Evolutionary conservation across 2,888 invertebrate species (phyloP).

Genomic region (Drosophila peninsularis): DNA sequence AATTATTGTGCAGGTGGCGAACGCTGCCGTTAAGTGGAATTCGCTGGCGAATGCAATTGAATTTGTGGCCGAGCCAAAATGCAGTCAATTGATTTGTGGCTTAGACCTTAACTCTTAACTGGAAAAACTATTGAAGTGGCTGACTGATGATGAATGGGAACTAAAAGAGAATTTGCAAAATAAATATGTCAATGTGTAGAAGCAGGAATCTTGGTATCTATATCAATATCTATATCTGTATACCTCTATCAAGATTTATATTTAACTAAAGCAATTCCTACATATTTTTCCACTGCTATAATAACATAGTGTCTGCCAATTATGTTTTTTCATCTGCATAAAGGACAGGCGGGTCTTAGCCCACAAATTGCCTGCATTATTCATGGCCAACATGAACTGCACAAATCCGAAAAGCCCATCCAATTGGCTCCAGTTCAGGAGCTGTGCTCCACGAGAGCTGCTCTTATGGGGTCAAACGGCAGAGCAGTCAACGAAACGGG

Average conservation of each 20-base stretch:
- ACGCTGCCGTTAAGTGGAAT: slow-evolving; percentile 40
- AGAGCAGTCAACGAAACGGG: slow-evolving; percentile 31
- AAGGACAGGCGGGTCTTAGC: slow-evolving; percentile 10
- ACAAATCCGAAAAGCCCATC: slow-evolving; percentile 43
- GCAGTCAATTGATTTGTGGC: slow-evolving; percentile 8
- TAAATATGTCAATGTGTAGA: not conserved
- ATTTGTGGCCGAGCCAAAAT: slow-evolving; percentile 7
- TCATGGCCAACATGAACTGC: slow-evolving; percentile 42
- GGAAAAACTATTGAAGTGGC: not conserved
- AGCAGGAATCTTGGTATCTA: not conserved
- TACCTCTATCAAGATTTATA: no score
- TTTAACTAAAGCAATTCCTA: not conserved
- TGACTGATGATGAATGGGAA: no score
- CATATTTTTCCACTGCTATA: not conserved
- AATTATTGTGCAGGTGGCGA: slow-evolving; percentile 44
- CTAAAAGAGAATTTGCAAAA: not conserved
- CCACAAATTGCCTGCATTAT: slow-evolving; percentile 30
- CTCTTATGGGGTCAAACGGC: slow-evolving; percentile 29
- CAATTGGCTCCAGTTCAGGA: slow-evolving; percentile 46
- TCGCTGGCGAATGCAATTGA: slow-evolving; percentile 49
- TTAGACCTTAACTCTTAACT: not conserved
- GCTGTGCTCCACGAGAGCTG: slow-evolving; percentile 15
- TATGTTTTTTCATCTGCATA: slow-evolving; percentile 25
- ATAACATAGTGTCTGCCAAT: not conserved
- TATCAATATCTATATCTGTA: not conserved